These are phyloP conservation scores for Trichomycterus rosablanca DNA, from an alignment of 2,113 vertebrate species.

Conservation along the genomic window DNA sequence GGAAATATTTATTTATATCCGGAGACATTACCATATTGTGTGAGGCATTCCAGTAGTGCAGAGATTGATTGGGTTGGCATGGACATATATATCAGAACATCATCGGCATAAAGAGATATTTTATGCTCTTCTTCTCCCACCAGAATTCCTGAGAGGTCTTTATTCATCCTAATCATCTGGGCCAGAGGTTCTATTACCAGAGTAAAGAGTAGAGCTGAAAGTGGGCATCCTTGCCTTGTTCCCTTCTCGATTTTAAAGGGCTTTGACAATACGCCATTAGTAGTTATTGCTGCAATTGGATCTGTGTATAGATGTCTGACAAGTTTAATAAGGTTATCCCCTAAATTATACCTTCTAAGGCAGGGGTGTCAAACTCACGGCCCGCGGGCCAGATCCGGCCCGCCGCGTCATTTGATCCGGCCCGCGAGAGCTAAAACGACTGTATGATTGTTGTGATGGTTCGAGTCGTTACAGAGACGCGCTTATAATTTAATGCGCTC, in stretches of 20 bases:
- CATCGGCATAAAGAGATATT: conserved; percentile 8
- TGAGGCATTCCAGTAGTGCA: not conserved
- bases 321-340: no score
- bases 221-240: conserved; percentile 5
- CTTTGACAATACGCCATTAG: not conserved
- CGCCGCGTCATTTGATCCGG: no score
- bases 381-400: no score
- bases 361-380: no score
- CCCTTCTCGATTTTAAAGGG: not conserved
- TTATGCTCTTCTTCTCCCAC: conserved; percentile 2
- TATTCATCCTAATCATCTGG: not conserved
- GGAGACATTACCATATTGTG: not conserved
- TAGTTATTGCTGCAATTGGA: no score
- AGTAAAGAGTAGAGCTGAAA: conserved; percentile 1
- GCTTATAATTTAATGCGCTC: no score
- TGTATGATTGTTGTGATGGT: no score
- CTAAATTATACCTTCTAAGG: no score
- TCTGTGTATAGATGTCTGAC: no score
- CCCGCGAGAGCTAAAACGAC: no score
- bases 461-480: no score
- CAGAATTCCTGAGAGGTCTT: not conserved
- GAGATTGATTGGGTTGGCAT: not conserved
- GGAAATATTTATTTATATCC: conserved; percentile 12
- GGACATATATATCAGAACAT: not conserved
- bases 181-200: conserved; percentile 3